Conservation (phyloP, 2,888 invertebrate genomes). For the Encarsia formosa region DNA sequence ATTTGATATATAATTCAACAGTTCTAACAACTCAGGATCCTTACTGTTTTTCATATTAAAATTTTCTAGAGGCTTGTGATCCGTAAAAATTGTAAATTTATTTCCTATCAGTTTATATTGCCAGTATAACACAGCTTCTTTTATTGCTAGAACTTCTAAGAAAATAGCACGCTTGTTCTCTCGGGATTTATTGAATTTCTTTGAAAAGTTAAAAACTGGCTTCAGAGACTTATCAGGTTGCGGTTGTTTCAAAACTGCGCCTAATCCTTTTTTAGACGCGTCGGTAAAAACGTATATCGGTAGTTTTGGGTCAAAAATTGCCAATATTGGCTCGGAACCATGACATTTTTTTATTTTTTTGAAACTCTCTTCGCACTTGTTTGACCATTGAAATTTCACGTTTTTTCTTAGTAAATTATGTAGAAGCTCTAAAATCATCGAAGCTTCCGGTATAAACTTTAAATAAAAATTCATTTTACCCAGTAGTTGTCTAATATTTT, state of each 20-base stretch:
- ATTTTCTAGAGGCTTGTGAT: constrained; percentile 30
- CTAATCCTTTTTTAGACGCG: constrained; percentile 31
- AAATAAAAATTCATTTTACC: constrained; percentile 26
- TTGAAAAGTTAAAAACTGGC: constrained; percentile 28
- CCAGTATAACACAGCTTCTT: constrained; percentile 29
- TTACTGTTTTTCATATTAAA: constrained; percentile 29
- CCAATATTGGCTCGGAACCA: constrained; percentile 32
- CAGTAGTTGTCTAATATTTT: constrained; percentile 13
- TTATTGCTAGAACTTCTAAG: constrained; percentile 29
- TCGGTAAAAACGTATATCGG: constrained; percentile 36
- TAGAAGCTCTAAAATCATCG: constrained; percentile 24
- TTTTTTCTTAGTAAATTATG: constrained; percentile 29
- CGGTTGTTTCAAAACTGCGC: constrained; percentile 32
- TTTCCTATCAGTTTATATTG: constrained; percentile 29
- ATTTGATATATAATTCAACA: constrained; percentile 30
- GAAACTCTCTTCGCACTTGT: constrained; percentile 29
- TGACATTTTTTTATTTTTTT: constrained; percentile 28
- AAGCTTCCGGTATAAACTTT: constrained; percentile 21
- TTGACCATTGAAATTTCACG: constrained; percentile 28
- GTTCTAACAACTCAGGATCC: constrained; percentile 26
- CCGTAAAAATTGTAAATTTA: constrained; percentile 23
- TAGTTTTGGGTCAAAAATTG: constrained; percentile 32
- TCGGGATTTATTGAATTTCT: constrained; percentile 23
- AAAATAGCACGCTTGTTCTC: constrained; percentile 28
- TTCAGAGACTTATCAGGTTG: constrained; percentile 25